Base-by-base conservation (phyloP, 1,140 invertebrate species). In the Calliphora vicina region DNA sequence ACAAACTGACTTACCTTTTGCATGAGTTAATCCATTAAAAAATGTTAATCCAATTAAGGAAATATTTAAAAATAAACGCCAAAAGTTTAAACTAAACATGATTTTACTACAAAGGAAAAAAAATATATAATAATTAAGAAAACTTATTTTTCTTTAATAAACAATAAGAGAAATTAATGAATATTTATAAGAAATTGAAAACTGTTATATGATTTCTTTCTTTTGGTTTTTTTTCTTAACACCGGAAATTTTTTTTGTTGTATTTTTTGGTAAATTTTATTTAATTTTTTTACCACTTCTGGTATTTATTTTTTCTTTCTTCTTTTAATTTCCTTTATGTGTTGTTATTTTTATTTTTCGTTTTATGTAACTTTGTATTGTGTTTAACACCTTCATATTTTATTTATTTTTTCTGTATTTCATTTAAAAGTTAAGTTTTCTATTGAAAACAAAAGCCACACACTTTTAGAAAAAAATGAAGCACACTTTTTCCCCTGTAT, bases 41-140 rank as follows among this genome's bases (percentile, higher is more conserved):
- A 78, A 43, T 20, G n/a, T 78, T 78, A 78, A 78, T 45, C 74
- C 74, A 78, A 78, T 78, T 78, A 78, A 43, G 20, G 35, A 23
- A 78, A 78, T 42, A 15, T 15, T 43, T 78, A 45, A 43, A 43
- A 78, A 43, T 43, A 43, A 23, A 43, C 42, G 20, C 74, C 74
- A 42, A 78, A 78, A 78, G 9, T 78, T 78, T 43, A 25, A 23
- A 78, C 25, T 78, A 78, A 42, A 43, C 74, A 78, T 57, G 50
- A 35, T 50, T 67, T 67, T 67, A 67, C 17, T 20, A 67, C n/a
- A 67, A 20, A 67, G 43, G 20, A 78, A 43, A 76, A 74, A 35
- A 78, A n/a, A 20, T 43, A 43, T 17, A 78, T 4, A 78, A 10
- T 25, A 78, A 78, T 43, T 43, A 78, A 78, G n/a, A 78, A 78